Evolutionary conservation across 2,113 vertebrate genomes (phyloP), one percentile per base, ranked within the genome.

Genomic region (Solea senegalensis): DNA sequence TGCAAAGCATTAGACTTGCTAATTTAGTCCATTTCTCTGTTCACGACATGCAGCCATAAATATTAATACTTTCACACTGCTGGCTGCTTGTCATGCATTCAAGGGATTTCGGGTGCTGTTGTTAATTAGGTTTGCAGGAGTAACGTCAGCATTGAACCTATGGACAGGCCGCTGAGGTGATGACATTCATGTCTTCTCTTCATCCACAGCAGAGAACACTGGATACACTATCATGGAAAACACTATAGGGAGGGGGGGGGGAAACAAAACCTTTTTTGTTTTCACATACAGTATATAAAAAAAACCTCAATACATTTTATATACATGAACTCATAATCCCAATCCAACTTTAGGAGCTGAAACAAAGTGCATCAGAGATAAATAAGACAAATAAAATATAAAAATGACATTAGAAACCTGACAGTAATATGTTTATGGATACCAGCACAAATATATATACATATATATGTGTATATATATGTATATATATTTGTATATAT

Each of bases 1-100:
- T 49, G 85, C 58, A 70, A 71, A 58, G 72, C 74, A 91, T 90
- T 90, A 91, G 82, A 92, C 82, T 92, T 89, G 86, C 86, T 86
- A 89, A 89, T 90, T 74, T 52, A 64, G 69, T 72, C 73, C 41
- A 72, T 65, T 84, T 89, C 72, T 76, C 68, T 86, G 48, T 83
- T 84, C 70, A 78, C 80, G 64, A 58, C 78, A 84, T 63, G 66
- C 72, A 87, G 8, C 71, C 82, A 91, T 91, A 87, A 88, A 90
- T 91, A 90, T 91, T 89, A 83, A 92, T 88, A 73, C 48, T 51
- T 79, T 53, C 49, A 57, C 69, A 48, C 62, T 70, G 66, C 50
- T 74, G 55, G 45, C 75, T 78, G 74, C 86, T 77, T 82, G 88
- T 74, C 82, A 76, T 74, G 75, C 43, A 21, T 78, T 71, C 46